Conservation (phyloP, 1,140 invertebrate species). For the Yoshiicerus persimilis region DNA sequence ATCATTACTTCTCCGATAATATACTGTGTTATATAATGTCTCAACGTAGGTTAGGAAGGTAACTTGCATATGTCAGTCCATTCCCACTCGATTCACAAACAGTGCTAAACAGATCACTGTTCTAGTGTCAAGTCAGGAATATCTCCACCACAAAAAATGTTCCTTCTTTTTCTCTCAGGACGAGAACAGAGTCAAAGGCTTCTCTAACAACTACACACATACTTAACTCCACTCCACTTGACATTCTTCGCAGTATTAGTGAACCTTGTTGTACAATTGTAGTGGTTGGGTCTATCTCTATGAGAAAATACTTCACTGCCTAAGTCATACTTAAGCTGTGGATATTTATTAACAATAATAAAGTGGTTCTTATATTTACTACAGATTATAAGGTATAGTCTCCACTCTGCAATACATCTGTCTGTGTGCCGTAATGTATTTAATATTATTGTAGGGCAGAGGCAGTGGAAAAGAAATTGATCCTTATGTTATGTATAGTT, state of each 20-base stretch:
- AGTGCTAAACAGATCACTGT: neutral
- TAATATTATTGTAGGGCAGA: neutral
- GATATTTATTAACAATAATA: neutral
- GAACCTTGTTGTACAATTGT: too few species aligned
- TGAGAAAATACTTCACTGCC: neutral
- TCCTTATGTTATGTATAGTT: neutral
- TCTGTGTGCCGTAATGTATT: neutral
- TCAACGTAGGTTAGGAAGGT: neutral
- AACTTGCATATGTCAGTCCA: neutral
- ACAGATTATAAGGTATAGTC: neutral
- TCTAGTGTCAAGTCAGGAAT: too few species aligned
- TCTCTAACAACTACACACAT: too few species aligned
- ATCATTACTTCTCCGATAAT: too few species aligned
- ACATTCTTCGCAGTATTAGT: neutral
- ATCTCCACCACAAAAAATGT: neutral
- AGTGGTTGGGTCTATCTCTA: too few species aligned
- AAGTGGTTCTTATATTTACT: neutral
- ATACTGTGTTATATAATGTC: too few species aligned
- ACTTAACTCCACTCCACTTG: neutral
- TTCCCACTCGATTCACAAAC: neutral
- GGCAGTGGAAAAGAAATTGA: neutral
- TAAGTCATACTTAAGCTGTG: neutral
- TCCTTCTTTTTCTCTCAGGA: neutral
- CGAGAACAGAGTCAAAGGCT: too few species aligned
- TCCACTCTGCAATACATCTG: neutral